A percentile compares a stretch with the other conserved stretches of the same genome.
Evolutionary conservation across 2,888 invertebrate genomes (phyloP).

Genomic region (Conus canariensis): DNA sequence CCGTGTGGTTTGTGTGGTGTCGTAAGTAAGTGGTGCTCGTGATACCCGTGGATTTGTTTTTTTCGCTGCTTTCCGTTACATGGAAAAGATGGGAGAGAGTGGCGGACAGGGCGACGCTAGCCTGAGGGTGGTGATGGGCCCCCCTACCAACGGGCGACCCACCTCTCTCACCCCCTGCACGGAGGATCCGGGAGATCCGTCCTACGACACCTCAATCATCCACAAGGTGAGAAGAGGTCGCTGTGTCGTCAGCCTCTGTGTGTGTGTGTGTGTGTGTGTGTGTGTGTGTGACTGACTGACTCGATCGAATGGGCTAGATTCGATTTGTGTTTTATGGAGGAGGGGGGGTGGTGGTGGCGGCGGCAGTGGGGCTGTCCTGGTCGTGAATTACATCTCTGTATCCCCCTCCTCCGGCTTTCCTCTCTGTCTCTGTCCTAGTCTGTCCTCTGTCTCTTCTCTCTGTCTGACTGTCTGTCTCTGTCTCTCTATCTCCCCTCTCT

Average conservation of each 20-base stretch:
- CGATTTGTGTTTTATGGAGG: too few relatives aligned
- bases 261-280: neutral
- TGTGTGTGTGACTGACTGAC: neutral
- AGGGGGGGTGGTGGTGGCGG: too few relatives aligned
- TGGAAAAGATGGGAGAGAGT: slow-evolving; percentile 17
- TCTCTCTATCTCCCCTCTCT: too few relatives aligned
- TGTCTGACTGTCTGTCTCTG: too few relatives aligned
- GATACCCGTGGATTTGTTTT: neutral
- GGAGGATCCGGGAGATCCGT: slow-evolving; percentile 27
- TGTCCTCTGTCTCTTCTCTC: too few relatives aligned
- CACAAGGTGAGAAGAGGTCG: slow-evolving; percentile 30
- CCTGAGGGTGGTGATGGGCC: slow-evolving; percentile 27
- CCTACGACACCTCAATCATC: slow-evolving; percentile 39
- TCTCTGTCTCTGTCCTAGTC: too few relatives aligned
- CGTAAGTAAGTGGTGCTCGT: neutral
- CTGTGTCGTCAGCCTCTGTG: neutral
- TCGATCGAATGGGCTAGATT: too few relatives aligned
- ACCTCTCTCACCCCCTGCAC: slow-evolving; percentile 28
- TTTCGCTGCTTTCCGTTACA: neutral
- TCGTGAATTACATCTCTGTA: too few relatives aligned
- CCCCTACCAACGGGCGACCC: slow-evolving; percentile 35
- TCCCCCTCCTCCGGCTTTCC: too few relatives aligned
- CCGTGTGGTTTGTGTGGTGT: neutral
- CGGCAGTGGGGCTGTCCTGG: too few relatives aligned
- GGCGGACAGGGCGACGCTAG: slow-evolving; percentile 5